These are phyloP conservation scores for Clarias pachynema DNA, from an alignment of 2,797 vertebrate species.

Conservation along the genomic window DNA sequence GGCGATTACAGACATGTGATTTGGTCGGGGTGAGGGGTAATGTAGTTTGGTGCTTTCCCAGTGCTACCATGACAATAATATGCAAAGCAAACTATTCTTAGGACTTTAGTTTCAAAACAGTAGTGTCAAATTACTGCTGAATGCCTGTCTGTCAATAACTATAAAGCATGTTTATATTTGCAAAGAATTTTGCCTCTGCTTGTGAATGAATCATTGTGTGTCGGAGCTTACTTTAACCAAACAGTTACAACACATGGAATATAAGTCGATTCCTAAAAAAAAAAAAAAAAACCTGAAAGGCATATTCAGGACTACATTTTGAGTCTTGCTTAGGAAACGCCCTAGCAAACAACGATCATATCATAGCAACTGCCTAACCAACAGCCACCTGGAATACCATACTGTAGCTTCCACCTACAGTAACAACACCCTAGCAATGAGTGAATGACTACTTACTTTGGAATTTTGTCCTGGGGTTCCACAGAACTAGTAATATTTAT, in stretches of 20 bases:
- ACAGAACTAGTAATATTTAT: slow-evolving; percentile 22
- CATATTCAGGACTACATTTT: not conserved
- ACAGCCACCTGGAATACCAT: slow-evolving; percentile 37
- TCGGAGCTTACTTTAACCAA: not conserved
- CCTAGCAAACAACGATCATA: not conserved
- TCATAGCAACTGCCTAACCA: not conserved
- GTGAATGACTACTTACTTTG: slow-evolving; percentile 58
- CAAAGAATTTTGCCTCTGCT: not conserved
- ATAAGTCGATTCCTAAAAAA: too few species aligned
- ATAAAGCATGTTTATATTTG: not conserved
- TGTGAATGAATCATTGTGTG: not conserved
- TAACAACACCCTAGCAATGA: slow-evolving; percentile 46
- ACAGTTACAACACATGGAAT: not conserved
- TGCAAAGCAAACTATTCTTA: too few species aligned
- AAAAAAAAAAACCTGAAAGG: not conserved
- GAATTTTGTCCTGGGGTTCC: slow-evolving; percentile 42
- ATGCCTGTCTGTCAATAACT: not conserved
- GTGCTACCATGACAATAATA: too few species aligned
- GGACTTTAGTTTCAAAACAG: too few species aligned
- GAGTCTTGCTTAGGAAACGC: not conserved
- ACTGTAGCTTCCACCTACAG: not conserved
- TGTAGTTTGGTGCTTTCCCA: too few species aligned
- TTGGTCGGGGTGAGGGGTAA: too few species aligned
- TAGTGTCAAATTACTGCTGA: too few species aligned
- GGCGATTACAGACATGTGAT: too few species aligned